Percentiles rank a stretch among this genome's conserved stretches.
These are phyloP conservation scores for Tenebrio molitor DNA, from an alignment of 1,140 invertebrate genomes.

Conservation along the genomic window DNA sequence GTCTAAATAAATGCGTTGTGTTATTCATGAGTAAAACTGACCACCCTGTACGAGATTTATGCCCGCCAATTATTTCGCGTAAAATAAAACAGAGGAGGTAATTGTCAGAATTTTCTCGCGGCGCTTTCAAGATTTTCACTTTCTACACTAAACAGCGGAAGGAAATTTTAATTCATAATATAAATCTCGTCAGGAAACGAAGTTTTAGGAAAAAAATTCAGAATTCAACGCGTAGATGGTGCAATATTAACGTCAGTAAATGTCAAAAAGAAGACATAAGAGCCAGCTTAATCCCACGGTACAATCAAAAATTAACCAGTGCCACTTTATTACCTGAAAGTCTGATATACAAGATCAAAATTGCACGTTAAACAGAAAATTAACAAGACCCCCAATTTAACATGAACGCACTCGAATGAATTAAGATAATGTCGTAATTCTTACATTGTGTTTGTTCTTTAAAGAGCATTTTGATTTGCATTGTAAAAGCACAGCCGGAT, in stretches of 20 bases:
- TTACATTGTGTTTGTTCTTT: slow-evolving; percentile 21
- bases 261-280: background rate
- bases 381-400: background rate
- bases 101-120: background rate
- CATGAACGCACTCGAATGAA: background rate
- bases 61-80: slow-evolving; percentile 8
- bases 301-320: slow-evolving; percentile 13
- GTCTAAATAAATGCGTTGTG: background rate
- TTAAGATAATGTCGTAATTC: slow-evolving; percentile 33
- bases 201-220: background rate
- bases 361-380: background rate
- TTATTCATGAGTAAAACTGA: slow-evolving; percentile 26
- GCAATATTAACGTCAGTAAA: background rate
- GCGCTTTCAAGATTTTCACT: background rate
- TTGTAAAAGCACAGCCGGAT: slow-evolving; percentile 34
- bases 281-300: background rate
- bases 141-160: background rate
- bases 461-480: slow-evolving; percentile 30
- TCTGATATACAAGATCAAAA: too few relatives aligned
- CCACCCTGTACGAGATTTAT: slow-evolving; percentile 18
- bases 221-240: background rate
- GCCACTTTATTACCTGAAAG: background rate
- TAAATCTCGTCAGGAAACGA: background rate
- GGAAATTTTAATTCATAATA: background rate
- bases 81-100: background rate